These are phyloP conservation scores for Callimorpha dominula DNA, from an alignment of 2,888 invertebrate species.

Conservation along the genomic window DNA sequence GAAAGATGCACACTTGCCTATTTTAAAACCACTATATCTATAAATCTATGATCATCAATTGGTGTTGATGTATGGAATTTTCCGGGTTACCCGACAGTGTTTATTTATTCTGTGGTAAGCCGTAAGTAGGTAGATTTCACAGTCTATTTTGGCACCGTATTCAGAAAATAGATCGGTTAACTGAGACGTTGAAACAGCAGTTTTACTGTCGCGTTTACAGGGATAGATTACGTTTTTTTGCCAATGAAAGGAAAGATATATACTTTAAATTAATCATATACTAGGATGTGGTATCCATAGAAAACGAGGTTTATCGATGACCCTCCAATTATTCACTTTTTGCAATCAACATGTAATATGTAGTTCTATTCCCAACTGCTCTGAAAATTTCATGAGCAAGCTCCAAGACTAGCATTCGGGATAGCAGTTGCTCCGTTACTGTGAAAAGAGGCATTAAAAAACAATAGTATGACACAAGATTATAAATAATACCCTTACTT, in stretches of 20 bases:
- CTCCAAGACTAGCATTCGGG: not conserved
- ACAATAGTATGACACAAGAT: not conserved
- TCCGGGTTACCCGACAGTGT: slow-evolving; percentile 22
- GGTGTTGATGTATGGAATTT: slow-evolving; percentile 35
- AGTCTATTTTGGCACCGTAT: slow-evolving; percentile 29
- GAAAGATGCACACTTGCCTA: not conserved
- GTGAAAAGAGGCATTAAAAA: not conserved
- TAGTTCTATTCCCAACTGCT: not conserved
- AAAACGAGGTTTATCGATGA: not conserved
- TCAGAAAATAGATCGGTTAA: slow-evolving; percentile 16
- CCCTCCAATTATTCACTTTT: not conserved
- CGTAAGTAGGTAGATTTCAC: slow-evolving; percentile 16
- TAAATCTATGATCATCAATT: not conserved
- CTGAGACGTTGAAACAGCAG: slow-evolving; percentile 4
- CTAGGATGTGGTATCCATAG: not conserved
- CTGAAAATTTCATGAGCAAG: not conserved
- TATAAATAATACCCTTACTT: not conserved
- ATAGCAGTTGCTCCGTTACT: not conserved
- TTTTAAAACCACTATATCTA: not conserved
- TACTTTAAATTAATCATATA: not conserved
- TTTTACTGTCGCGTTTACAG: slow-evolving; percentile 1
- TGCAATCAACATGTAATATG: not conserved
- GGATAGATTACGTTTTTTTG: not conserved
- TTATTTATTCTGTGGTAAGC: slow-evolving; percentile 14
- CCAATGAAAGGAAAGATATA: not conserved